Evolutionary conservation across 2,888 invertebrate species (phyloP).

Genomic region (Odontocerum albicorne): DNA sequence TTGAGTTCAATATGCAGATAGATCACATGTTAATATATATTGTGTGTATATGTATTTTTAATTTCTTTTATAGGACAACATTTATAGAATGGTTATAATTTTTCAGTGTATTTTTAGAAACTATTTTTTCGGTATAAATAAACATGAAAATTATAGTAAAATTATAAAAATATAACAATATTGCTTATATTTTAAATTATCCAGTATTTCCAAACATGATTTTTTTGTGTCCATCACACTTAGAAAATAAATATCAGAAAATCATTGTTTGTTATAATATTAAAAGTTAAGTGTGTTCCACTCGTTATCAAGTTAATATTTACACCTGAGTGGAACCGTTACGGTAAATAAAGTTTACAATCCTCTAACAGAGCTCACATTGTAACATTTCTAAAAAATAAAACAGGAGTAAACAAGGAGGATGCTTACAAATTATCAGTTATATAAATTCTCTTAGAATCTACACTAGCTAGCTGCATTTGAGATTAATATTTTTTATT

Average conservation of each 20-base stretch:
- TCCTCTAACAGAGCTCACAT: constrained; percentile 29
- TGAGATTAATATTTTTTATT: constrained; percentile 26
- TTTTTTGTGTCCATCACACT: too few relatives aligned
- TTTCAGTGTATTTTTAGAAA: too few relatives aligned
- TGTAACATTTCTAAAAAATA: constrained; percentile 34
- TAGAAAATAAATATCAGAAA: background rate
- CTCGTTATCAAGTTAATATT: constrained; percentile 22
- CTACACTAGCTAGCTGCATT: constrained; percentile 30
- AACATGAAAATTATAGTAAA: too few relatives aligned
- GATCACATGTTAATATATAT: too few relatives aligned
- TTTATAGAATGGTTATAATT: too few relatives aligned
- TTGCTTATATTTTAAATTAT: too few relatives aligned
- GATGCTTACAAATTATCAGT: constrained; percentile 29
- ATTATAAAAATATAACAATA: too few relatives aligned
- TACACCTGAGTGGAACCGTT: constrained; percentile 23
- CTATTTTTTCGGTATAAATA: too few relatives aligned
- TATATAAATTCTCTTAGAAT: constrained; percentile 35
- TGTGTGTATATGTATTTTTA: too few relatives aligned
- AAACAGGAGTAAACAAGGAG: constrained; percentile 31
- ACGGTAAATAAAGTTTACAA: constrained; percentile 21
- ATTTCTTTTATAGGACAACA: too few relatives aligned
- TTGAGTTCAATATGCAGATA: too few relatives aligned
- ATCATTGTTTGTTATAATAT: background rate
- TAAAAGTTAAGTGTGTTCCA: background rate
- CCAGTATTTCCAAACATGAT: too few relatives aligned